These are phyloP conservation scores for Cephus pulcher DNA, from an alignment of 2,888 invertebrate genomes.

Conservation along the genomic window DNA sequence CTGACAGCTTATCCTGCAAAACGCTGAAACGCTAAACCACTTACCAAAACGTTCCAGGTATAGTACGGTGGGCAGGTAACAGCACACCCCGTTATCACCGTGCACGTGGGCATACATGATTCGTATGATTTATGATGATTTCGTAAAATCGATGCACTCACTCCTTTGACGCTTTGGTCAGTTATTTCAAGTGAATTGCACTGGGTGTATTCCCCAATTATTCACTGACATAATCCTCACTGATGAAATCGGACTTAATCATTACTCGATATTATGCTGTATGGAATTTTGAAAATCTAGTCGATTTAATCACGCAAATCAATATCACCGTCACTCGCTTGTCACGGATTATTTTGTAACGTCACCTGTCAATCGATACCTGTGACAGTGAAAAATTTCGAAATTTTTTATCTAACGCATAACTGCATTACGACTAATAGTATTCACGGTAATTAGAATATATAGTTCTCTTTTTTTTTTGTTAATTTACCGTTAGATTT, in stretches of 20 bases:
- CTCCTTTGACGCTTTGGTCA: background rate
- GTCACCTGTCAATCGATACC: background rate
- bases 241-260: background rate
- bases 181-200: background rate
- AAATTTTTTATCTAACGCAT: background rate
- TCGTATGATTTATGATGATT: background rate
- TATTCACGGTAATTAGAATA: background rate
- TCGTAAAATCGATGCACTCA: background rate
- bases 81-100: conserved; percentile 63
- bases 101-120: conserved; percentile 61
- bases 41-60: conserved; percentile 61
- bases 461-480: background rate
- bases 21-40: conserved; percentile 29
- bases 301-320: background rate
- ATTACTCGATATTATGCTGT: background rate
- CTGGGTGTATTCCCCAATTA: background rate
- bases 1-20: background rate
- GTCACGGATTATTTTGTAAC: background rate
- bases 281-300: background rate
- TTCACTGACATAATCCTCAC: background rate
- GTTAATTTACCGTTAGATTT: background rate
- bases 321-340: background rate
- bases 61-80: conserved; percentile 60
- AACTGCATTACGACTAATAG: background rate
- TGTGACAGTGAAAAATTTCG: background rate